These are phyloP conservation scores for Pyrocephalus nanus DNA, from an alignment of 2,797 vertebrate genomes.

Conservation along the genomic window DNA sequence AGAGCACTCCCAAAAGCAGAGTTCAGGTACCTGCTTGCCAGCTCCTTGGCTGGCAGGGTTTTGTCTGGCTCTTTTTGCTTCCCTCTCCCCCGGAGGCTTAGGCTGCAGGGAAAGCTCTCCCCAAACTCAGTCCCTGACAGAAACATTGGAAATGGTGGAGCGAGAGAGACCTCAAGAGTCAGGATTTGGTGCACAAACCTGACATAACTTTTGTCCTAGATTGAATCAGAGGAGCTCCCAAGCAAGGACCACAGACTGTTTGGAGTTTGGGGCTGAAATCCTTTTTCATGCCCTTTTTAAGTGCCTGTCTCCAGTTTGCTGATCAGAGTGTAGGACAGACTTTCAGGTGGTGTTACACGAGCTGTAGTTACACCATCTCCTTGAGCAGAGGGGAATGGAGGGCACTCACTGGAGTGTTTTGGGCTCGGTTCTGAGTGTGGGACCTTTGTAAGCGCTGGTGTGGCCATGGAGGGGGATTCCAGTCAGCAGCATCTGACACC, in stretches of 20 bases:
- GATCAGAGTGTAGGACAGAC: background rate
- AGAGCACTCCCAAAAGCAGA: background rate
- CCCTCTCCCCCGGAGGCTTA: background rate
- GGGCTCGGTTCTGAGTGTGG: background rate
- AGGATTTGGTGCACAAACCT: background rate
- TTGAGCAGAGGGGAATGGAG: background rate
- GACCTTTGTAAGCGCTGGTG: background rate
- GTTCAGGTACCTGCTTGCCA: background rate
- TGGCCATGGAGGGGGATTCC: background rate
- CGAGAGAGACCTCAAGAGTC: constrained; percentile 24
- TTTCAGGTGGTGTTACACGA: background rate
- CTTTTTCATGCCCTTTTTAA: background rate
- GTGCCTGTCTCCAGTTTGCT: background rate
- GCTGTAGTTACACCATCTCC: background rate
- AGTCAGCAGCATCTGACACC: background rate
- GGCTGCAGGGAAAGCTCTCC: background rate
- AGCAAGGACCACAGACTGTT: background rate
- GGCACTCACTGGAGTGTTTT: background rate
- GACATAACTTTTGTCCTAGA: background rate
- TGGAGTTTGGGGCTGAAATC: background rate
- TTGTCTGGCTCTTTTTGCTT: background rate
- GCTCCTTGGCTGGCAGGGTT: background rate
- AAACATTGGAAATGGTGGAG: background rate
- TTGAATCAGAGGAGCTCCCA: background rate
- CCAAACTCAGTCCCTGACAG: background rate